These are phyloP conservation scores for Ophion costatus DNA, from an alignment of 2,888 invertebrate species.

Conservation along the genomic window DNA sequence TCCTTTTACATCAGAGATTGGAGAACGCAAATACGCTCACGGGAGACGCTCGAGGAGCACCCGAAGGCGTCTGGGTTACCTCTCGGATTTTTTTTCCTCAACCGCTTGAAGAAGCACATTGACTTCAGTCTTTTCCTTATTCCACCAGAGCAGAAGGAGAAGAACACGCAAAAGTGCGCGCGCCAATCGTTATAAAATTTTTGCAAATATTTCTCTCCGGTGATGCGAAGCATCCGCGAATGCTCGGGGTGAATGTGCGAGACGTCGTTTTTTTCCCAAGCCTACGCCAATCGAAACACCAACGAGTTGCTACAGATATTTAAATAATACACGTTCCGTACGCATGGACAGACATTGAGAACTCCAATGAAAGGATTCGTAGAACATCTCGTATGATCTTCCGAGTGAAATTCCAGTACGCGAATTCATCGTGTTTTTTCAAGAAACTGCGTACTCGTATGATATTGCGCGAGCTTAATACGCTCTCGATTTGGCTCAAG, in stretches of 20 bases:
- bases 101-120: constrained; percentile 28
- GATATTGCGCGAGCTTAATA: not conserved
- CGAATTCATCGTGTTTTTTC: constrained; percentile 43
- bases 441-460: constrained; percentile 1
- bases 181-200: constrained; percentile 36
- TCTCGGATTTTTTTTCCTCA: constrained; percentile 30
- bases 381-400: constrained; percentile 46
- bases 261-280: not conserved
- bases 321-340: constrained; percentile 1
- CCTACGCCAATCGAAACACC: constrained; percentile 2
- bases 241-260: not conserved
- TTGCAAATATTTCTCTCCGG: constrained; percentile 28
- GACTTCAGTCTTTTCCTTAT: constrained; percentile 34
- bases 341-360: constrained; percentile 16
- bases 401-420: constrained; percentile 49
- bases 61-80: constrained; percentile 39
- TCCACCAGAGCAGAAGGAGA: not conserved
- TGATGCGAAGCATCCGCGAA: constrained; percentile 30
- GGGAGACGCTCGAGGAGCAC: constrained; percentile 18
- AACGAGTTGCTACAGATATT: not conserved
- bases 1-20: constrained; percentile 27
- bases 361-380: constrained; percentile 28
- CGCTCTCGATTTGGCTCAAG: constrained; percentile 55
- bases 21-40: constrained; percentile 31
- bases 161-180: not conserved